Percentiles rank a stretch among this genome's conserved stretches.
Evolutionary conservation across 2,113 vertebrate genomes (phyloP).

Genomic region (Pontoporia blainvillei): DNA sequence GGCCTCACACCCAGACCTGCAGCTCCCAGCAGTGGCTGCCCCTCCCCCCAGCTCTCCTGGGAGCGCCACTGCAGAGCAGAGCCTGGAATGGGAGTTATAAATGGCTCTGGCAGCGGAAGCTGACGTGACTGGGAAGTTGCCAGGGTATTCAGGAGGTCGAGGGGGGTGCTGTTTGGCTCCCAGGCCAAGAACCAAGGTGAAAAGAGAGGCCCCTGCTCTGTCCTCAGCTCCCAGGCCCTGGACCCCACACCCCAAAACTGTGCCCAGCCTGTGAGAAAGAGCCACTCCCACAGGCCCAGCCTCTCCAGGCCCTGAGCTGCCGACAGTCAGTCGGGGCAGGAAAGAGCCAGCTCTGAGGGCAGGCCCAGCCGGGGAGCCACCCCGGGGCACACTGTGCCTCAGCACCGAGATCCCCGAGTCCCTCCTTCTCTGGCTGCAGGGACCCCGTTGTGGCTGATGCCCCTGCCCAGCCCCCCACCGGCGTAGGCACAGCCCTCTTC

Average conservation of each 20-base stretch:
- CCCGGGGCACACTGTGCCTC: background rate
- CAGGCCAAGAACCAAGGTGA: constrained; percentile 30
- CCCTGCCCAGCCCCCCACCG: background rate
- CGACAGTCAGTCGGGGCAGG: background rate
- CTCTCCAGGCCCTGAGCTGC: background rate
- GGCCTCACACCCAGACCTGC: background rate
- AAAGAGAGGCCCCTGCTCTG: background rate
- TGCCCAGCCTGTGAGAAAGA: background rate
- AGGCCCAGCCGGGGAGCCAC: background rate
- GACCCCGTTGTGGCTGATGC: background rate
- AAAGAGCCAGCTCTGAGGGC: background rate
- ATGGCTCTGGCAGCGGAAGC: constrained; percentile 79
- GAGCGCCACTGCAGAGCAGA: constrained; percentile 24
- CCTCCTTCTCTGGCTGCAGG: background rate
- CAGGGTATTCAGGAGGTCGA: constrained; percentile 58
- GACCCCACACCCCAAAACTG: constrained; percentile 4
- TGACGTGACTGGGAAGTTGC: constrained; percentile 75
- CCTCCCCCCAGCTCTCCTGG: constrained; percentile 59
- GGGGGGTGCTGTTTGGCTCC: constrained; percentile 27
- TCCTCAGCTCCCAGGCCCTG: background rate
- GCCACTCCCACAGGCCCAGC: background rate
- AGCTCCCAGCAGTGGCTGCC: constrained; percentile 10
- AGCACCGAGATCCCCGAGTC: constrained; percentile 7
- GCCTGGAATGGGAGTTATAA: constrained; percentile 76
- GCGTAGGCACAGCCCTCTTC: background rate